These are phyloP conservation scores for Etheostoma nigrum DNA, from an alignment of 2,797 vertebrate genomes.

Conservation along the genomic window DNA sequence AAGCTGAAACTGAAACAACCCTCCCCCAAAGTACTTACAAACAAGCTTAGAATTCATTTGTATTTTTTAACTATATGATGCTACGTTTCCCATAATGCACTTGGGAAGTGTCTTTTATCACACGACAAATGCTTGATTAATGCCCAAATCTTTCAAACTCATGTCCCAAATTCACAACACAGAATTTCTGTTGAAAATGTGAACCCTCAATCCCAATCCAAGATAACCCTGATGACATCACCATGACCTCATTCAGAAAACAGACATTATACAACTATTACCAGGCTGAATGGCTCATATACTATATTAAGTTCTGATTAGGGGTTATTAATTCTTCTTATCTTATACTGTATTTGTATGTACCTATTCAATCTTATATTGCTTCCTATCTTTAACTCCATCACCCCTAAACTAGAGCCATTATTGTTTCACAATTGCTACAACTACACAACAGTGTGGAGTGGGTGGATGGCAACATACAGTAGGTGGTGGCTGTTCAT, in stretches of 20 bases:
- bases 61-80: too few species aligned
- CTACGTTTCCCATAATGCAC: neutral
- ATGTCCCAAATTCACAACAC: neutral
- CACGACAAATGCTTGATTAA: neutral
- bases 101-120: neutral
- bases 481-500: neutral
- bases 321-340: neutral
- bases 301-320: neutral
- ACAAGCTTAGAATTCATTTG: neutral
- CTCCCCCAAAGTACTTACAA: neutral
- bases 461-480: neutral
- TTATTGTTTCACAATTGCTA: neutral
- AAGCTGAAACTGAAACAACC: neutral
- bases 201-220: neutral
- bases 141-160: neutral
- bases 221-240: neutral
- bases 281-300: neutral
- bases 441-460: neutral
- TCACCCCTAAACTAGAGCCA: neutral
- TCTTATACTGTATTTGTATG: neutral
- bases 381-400: neutral
- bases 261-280: too few species aligned
- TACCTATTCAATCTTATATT: neutral
- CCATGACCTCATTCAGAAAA: neutral
- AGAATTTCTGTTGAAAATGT: too few species aligned